phyloP scores from a whole-genome alignment of 2,888 invertebrate species.

The Podabrus alpinus region DNA sequence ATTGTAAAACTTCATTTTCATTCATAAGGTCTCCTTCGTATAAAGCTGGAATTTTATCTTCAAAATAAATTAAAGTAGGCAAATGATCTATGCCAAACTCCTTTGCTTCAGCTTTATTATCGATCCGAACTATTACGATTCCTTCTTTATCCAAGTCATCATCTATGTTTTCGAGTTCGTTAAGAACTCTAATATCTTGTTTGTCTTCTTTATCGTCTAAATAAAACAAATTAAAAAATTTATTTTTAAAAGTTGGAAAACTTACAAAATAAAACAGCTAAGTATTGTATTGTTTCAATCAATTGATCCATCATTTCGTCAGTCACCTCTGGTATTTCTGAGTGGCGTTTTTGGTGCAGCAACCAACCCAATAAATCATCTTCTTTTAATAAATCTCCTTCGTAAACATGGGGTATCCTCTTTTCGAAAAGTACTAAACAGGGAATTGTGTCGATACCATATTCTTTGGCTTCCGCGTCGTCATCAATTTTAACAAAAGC shows the following conservation, averaged over 20 bases:
- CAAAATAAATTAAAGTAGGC: slow-evolving; percentile 85
- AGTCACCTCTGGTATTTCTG: slow-evolving; percentile 89
- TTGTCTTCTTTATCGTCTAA: slow-evolving; percentile 88
- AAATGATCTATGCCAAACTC: slow-evolving; percentile 89
- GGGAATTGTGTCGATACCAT: slow-evolving; percentile 82
- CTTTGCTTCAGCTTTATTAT: slow-evolving; percentile 87
- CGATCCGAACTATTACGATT: slow-evolving; percentile 87
- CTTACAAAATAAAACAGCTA: slow-evolving; percentile 92
- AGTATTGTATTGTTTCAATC: slow-evolving; percentile 76
- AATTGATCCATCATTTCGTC: slow-evolving; percentile 93
- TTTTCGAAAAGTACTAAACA: slow-evolving; percentile 77
- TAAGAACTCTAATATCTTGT: slow-evolving; percentile 84
- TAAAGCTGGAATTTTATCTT: slow-evolving; percentile 87
- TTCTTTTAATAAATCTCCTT: slow-evolving; percentile 81
- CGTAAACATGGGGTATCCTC: slow-evolving; percentile 65
- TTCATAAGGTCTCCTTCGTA: slow-evolving; percentile 92
- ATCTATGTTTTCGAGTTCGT: slow-evolving; percentile 90
- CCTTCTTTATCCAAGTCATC: slow-evolving; percentile 89
- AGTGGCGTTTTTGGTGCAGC: slow-evolving; percentile 85
- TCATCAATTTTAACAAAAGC: slow-evolving; percentile 92
- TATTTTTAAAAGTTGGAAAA: slow-evolving; percentile 40
- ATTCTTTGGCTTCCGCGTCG: slow-evolving; percentile 85
- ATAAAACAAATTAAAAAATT: slow-evolving; percentile 38
- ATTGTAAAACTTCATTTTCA: slow-evolving; percentile 88
- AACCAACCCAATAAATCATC: slow-evolving; percentile 89